A percentile compares a stretch with the other conserved stretches of the same genome.
phyloP scores from a whole-genome alignment of 2,113 vertebrate genomes.

The Dolichallabes microphthalmus region DNA sequence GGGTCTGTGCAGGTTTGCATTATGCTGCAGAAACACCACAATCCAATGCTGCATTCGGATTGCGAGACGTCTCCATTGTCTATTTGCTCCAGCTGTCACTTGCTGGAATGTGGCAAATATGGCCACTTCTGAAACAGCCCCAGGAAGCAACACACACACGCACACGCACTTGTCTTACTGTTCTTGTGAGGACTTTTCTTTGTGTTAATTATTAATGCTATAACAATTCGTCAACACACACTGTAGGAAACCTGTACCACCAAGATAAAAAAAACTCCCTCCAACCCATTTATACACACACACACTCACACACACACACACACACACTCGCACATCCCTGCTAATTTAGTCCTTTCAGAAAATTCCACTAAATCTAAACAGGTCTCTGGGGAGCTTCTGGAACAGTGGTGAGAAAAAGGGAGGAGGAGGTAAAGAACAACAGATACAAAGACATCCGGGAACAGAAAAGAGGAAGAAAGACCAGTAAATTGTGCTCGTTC shows the following conservation, averaged over 20 bases:
- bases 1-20: slow-evolving; percentile 1
- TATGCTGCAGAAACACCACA: not conserved
- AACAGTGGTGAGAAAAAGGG: slow-evolving; percentile 11
- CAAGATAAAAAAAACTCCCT: slow-evolving; percentile 11
- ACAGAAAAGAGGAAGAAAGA: not conserved
- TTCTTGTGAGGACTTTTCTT: not conserved
- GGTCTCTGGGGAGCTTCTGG: slow-evolving; percentile 25
- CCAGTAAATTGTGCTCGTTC: slow-evolving; percentile 2
- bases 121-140: not conserved
- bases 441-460: slow-evolving; percentile 10
- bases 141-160: slow-evolving; percentile 18
- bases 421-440: slow-evolving; percentile 9
- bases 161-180: not conserved
- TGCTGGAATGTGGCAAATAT: slow-evolving; percentile 13
- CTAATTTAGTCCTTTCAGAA: slow-evolving; percentile 37
- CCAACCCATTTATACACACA: slow-evolving; percentile 7
- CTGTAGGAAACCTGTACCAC: not conserved
- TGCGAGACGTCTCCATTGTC: not conserved
- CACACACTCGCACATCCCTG: not conserved
- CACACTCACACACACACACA: slow-evolving; percentile 15
- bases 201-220: not conserved
- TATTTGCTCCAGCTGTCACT: not conserved
- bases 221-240: not conserved
- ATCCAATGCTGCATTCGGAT: slow-evolving; percentile 11
- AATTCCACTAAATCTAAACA: slow-evolving; percentile 36